Evolutionary conservation across 37 sponge, comb jelly and placozoan species (phyloP).

Genomic region (Chondrilla cf. caribensis): DNA sequence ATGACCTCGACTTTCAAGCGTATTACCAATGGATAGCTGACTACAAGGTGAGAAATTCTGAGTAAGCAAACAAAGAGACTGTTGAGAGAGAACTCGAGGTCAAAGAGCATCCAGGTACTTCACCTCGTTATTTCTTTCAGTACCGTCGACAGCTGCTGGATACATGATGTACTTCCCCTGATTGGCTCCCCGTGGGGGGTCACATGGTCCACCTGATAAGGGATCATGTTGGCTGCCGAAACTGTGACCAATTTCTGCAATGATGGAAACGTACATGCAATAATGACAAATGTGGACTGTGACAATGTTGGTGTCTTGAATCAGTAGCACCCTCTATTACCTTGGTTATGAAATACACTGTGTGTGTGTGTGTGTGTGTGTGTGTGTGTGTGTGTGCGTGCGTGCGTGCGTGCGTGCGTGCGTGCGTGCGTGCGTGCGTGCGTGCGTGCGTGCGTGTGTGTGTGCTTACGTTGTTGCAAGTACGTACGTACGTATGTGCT

Average conservation of each 20-base stretch:
- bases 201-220: background rate
- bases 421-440: background rate
- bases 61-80: background rate
- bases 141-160: conserved; percentile 1
- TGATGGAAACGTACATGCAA: background rate
- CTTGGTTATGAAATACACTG: background rate
- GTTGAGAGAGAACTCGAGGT: too few relatives aligned
- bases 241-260: background rate
- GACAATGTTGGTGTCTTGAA: background rate
- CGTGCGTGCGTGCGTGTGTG: background rate
- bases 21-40: background rate
- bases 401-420: background rate
- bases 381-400: conserved; percentile 5
- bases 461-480: background rate
- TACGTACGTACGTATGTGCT: background rate
- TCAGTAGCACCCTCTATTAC: background rate
- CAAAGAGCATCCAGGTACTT: too few relatives aligned
- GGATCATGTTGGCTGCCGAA: background rate
- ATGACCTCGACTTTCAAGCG: background rate
- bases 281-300: background rate
- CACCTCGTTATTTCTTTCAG: background rate
- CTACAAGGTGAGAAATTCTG: background rate
- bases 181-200: background rate
- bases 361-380: background rate
- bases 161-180: conserved; percentile 23